phyloP scores from a whole-genome alignment of 2,797 vertebrate species.

The Clarias laeviceps region DNA sequence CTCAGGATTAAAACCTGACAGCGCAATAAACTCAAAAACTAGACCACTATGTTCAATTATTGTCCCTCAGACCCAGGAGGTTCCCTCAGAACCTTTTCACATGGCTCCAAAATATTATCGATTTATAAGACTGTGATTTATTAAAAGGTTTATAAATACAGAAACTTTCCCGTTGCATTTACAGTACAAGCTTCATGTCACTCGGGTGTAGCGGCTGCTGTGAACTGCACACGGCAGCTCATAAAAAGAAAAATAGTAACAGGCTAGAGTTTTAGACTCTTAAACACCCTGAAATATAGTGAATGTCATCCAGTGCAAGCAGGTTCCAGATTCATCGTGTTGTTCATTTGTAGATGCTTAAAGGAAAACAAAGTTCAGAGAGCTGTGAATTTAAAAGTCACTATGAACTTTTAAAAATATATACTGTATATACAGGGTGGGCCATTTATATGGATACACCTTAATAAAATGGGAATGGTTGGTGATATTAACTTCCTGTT shows the following conservation, averaged over 20 bases:
- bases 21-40: neutral
- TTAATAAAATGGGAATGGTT: no score
- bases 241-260: neutral
- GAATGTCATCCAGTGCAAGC: neutral
- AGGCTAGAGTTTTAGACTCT: neutral
- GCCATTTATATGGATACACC: no score
- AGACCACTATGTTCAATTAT: neutral
- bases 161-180: neutral
- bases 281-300: neutral
- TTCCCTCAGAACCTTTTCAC: neutral
- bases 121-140: neutral
- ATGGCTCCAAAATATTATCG: neutral
- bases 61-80: neutral
- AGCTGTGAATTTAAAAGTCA: neutral
- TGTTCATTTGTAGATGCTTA: neutral
- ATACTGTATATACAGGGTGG: no score
- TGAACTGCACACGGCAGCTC: neutral
- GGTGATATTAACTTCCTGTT: no score
- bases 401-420: neutral
- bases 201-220: neutral
- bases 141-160: neutral
- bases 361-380: neutral
- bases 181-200: neutral
- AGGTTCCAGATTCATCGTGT: neutral
- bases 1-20: neutral